A percentile compares a stretch with the other conserved stretches of the same genome.
Conservation (phyloP, 1,140 invertebrate species). For the Lanistes nyassanus region DNA sequence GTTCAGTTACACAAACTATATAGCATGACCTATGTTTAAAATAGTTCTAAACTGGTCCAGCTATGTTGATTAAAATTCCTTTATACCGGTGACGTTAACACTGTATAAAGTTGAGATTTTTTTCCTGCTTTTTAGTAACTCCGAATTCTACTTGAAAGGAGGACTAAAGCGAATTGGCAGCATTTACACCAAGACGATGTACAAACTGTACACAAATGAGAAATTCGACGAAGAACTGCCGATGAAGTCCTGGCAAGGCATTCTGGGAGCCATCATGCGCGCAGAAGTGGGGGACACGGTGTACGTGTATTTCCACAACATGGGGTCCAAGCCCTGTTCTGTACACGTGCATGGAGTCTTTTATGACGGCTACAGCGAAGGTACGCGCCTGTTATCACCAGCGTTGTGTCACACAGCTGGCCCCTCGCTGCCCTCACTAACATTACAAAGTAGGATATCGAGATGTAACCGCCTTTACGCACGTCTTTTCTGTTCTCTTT, state of each 20-base stretch:
- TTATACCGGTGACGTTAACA: no score
- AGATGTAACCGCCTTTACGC: no score
- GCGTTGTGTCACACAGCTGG: no score
- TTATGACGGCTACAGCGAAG: conserved; percentile 42
- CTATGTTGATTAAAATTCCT: no score
- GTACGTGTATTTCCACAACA: conserved; percentile 35
- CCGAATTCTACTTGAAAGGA: conserved; percentile 29
- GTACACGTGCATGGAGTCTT: conserved; percentile 41
- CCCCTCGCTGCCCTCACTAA: no score
- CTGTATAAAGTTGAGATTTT: no score
- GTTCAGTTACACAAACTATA: no score
- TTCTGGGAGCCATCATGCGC: conserved; percentile 53
- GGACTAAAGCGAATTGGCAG: conserved; percentile 28
- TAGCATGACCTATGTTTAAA: no score
- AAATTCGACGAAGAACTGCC: conserved; percentile 30
- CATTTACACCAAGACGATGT: conserved; percentile 32
- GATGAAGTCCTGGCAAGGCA: conserved; percentile 39
- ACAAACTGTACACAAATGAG: conserved; percentile 39
- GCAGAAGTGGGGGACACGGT: conserved; percentile 54
- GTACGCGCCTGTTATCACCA: conserved; percentile 7
- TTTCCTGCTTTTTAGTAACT: no score
- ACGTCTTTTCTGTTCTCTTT: no score
- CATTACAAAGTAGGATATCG: no score
- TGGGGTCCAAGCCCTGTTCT: conserved; percentile 27
- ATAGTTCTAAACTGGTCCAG: no score